These are phyloP conservation scores for Trichonephila clavipes DNA, from an alignment of 1,140 invertebrate genomes.

Conservation along the genomic window DNA sequence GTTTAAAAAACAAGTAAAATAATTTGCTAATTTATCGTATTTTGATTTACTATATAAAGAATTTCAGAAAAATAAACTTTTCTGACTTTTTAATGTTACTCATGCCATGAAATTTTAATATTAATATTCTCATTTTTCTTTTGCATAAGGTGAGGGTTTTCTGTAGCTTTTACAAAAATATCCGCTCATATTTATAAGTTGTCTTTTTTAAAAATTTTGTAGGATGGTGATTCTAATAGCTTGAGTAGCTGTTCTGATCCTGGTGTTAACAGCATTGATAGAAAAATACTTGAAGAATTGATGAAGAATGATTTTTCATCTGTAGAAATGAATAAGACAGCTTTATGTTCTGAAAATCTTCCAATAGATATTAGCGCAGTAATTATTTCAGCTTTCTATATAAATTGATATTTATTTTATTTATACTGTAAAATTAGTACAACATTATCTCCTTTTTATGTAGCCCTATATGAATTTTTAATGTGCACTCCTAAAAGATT, in stretches of 20 bases:
- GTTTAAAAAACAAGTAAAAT: no score
- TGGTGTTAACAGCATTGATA: neutral
- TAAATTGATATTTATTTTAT: neutral
- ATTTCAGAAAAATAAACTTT: no score
- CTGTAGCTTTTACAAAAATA: no score
- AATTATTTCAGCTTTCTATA: neutral
- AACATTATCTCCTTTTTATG: no score
- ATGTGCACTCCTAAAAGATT: no score
- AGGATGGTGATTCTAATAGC: neutral
- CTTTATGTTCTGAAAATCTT: neutral
- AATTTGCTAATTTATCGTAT: no score
- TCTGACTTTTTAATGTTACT: no score
- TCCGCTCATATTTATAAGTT: neutral
- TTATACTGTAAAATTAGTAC: neutral
- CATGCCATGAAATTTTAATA: no score
- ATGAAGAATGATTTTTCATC: neutral
- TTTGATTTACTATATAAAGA: no score
- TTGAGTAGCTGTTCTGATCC: conserved; percentile 37
- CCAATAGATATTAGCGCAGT: conserved; percentile 14
- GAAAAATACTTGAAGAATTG: conserved; percentile 5
- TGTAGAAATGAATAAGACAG: neutral
- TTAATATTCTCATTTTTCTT: no score
- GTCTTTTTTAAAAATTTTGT: neutral
- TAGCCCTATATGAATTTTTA: no score
- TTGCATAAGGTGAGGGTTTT: no score